phyloP scores from a whole-genome alignment of 2,888 invertebrate genomes.

The Phortica okadai region DNA sequence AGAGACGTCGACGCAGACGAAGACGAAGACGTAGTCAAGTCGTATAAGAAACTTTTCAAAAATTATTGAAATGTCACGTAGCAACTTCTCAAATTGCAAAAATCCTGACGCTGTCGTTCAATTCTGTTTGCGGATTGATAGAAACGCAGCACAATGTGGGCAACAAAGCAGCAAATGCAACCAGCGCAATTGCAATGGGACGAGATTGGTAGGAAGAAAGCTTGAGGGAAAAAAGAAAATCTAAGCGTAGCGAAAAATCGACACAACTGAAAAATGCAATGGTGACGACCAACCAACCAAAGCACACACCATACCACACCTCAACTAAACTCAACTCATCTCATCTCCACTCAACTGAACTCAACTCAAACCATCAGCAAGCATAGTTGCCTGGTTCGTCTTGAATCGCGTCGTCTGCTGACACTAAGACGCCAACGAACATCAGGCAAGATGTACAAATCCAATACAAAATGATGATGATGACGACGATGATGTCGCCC shows the following conservation, averaged over 20 bases:
- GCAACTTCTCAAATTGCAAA: slow-evolving; percentile 76
- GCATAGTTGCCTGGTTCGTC: not conserved
- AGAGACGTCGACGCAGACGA: not conserved
- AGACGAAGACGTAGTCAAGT: slow-evolving; percentile 30
- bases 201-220: slow-evolving; percentile 23
- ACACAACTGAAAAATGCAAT: slow-evolving; percentile 34
- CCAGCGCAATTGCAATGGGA: not conserved
- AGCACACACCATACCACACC: not conserved
- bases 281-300: slow-evolving; percentile 7
- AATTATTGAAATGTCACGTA: slow-evolving; percentile 76
- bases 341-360: not conserved
- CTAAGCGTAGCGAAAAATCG: slow-evolving; percentile 25
- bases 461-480: slow-evolving; percentile 57
- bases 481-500: slow-evolving; percentile 8
- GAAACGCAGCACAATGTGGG: slow-evolving; percentile 53
- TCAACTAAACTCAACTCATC: not conserved
- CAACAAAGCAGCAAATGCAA: slow-evolving; percentile 34
- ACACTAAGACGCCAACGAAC: slow-evolving; percentile 65
- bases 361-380: not conserved
- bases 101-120: slow-evolving; percentile 76
- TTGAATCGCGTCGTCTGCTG: slow-evolving; percentile 53
- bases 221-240: not conserved
- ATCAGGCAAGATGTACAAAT: slow-evolving; percentile 51
- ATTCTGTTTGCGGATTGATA: slow-evolving; percentile 74
- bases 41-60: slow-evolving; percentile 72